phyloP scores from a whole-genome alignment of 35 echinoderm and acorn worm genomes.

The Eucidaris tribuloides region DNA sequence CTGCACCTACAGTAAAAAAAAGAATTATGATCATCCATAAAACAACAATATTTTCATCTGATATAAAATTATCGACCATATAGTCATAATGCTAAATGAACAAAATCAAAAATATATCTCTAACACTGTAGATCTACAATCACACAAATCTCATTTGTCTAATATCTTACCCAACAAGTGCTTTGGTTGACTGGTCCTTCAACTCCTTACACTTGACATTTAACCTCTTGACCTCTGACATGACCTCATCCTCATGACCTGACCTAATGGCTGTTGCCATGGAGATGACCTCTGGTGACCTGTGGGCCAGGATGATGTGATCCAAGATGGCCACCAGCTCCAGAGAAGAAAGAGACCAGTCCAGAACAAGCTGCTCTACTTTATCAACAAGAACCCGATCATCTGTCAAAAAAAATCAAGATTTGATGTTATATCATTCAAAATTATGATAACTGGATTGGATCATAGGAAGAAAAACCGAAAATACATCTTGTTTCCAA shows the following conservation, averaged over 20 bases:
- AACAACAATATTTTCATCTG: no score
- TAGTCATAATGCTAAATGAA: no score
- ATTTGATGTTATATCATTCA: not conserved
- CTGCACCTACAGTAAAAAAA: not conserved
- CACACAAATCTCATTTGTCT: not conserved
- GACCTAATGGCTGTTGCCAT: conserved; percentile 26
- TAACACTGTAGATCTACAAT: no score
- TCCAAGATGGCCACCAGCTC: conserved; percentile 39
- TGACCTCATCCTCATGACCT: conserved; percentile 21
- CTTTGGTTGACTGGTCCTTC: conserved; percentile 8
- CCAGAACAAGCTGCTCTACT: conserved; percentile 3
- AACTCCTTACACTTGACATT: conserved; percentile 28
- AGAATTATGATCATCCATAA: not conserved
- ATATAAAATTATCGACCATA: no score
- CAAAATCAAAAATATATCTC: no score
- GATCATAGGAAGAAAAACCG: no score
- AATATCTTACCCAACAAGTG: not conserved
- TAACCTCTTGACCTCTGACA: conserved; percentile 26
- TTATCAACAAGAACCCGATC: conserved; percentile 23
- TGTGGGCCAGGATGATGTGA: not conserved
- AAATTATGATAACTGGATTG: no score
- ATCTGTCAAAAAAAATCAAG: conserved; percentile 1
- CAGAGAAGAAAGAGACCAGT: conserved; percentile 52
- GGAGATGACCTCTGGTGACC: not conserved
- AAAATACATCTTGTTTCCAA: no score